Base-by-base conservation (phyloP, 2,113 vertebrate species). In the Poeciliopsis prolifica region DNA sequence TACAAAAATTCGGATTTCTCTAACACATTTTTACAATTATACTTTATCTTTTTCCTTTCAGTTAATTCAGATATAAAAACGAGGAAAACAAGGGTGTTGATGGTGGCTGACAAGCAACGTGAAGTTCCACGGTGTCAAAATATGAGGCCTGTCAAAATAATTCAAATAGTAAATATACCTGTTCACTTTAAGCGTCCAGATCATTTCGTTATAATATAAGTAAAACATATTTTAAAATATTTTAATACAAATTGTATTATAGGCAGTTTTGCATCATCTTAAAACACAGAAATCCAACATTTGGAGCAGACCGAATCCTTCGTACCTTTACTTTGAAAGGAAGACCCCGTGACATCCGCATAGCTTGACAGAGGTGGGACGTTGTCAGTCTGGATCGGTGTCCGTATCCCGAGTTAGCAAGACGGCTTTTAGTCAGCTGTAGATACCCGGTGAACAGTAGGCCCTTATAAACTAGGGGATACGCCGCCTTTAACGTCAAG, bases 81-180 rank as follows among this genome's bases (percentile, higher is more conserved):
- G 22, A 5, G 13, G 13, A 61, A 67, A 40, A 75, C 65, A 22
- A 68, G 48, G 22, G 24, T 48, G 19, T 61, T 44, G 42, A 6
- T 5, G 2, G 7, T 54, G 24, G 29, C 19, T 14, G 19, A 60
- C 3, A 71, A 33, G 73, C 80, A 76, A 74, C 86, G 80, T 85
- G 75, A 31, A 79, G 64, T 76, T 86, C 80, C 78, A 72, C 77
- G 64, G 44, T 72, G 78, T 80, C 61, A 37, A 63, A 65, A 48
- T 0, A 14, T 4, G 7, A 62, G 0, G 0, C 54, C 74, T 82
- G 79, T 89, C 82, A 81, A 48, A 48, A 14, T 89, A 89, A 89
- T 81, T 79, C 1, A 0, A 58, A 2, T 5, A 1, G 0, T 3
- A 24, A 3, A 3, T n/a, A 8, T 30, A 4, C 2, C 0, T 17